Conservation (phyloP, 2,797 vertebrate species). For the Bufotes viridis region DNA sequence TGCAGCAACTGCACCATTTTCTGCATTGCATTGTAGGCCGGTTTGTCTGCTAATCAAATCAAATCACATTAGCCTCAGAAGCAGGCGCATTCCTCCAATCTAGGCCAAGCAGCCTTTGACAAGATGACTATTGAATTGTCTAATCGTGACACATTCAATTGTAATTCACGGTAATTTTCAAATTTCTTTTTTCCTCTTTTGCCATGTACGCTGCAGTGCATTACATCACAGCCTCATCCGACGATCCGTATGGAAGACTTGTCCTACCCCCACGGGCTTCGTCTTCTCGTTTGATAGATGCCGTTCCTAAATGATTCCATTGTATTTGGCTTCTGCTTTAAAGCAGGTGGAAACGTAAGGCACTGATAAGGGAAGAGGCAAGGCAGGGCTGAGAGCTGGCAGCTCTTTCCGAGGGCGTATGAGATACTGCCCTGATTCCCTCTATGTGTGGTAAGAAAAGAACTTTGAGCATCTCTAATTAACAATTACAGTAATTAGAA, state of each 20-base stretch:
- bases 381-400: slow-evolving; percentile 24
- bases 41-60: slow-evolving; percentile 12
- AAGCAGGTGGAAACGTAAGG: slow-evolving; percentile 34
- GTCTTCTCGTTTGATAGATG: slow-evolving; percentile 6
- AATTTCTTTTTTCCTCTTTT: background rate
- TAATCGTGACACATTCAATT: background rate
- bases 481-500: slow-evolving; percentile 62
- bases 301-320: slow-evolving; percentile 9
- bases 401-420: slow-evolving; percentile 47
- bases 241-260: background rate
- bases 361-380: background rate
- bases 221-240: background rate
- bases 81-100: slow-evolving; percentile 2
- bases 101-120: slow-evolving; percentile 8
- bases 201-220: background rate
- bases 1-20: slow-evolving; percentile 4
- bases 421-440: slow-evolving; percentile 56
- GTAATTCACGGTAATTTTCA: background rate
- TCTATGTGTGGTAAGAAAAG: slow-evolving; percentile 60
- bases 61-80: slow-evolving; percentile 12
- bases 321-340: background rate
- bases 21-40: background rate
- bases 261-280: background rate
- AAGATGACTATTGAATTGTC: slow-evolving; percentile 23
- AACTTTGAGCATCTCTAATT: slow-evolving; percentile 61